Evolutionary conservation across 2,113 vertebrate genomes (phyloP), one percentile per base, ranked within the genome.

Genomic region (Melanerpes formicivorus): DNA sequence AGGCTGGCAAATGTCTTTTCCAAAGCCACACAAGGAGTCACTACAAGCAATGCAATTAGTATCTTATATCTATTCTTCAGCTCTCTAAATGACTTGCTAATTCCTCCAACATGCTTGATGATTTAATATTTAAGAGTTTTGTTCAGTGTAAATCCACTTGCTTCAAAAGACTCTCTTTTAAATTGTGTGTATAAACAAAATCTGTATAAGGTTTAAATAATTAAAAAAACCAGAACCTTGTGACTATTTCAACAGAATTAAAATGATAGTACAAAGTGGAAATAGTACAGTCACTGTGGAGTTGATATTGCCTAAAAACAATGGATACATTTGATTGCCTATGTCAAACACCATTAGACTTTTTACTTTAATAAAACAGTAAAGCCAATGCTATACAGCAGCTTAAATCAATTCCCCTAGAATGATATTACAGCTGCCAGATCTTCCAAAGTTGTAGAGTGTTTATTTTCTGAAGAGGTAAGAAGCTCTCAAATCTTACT

Each of bases 351-450:
- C 46, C 32, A 52, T 90, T 93, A 90, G 40, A 64, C 34, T 93
- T 87, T 58, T 93, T 84, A 46, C 77, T 93, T 91, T 91, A 94
- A 87, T 88, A 88, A 88, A 92, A 80, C 23, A 32, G 48, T 78
- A 85, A 85, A 92, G 46, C 65, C 62, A 63, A 75, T 83, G 75
- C 56, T 50, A 48, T 44, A 79, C 4, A 77, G 52, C 73, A 88
- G n/a, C 54, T 82, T 93, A 83, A 93, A 94, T 80, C 63, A 87
- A 21, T 92, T 93, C 72, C n/a, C 27, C 32, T 64, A 17, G 74
- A 64, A 81, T 18, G 27, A 69, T 84, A 75, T 87, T 70, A 42
- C 18, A 63, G 52, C 42, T 90, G 30, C 63, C 70, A 88, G 69
- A 30, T 85, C 75, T 86, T 82, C n/a, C 62, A 69, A 83, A 92